Conservation (phyloP, 2,113 vertebrate genomes). For the Crotophaga sulcirostris region DNA sequence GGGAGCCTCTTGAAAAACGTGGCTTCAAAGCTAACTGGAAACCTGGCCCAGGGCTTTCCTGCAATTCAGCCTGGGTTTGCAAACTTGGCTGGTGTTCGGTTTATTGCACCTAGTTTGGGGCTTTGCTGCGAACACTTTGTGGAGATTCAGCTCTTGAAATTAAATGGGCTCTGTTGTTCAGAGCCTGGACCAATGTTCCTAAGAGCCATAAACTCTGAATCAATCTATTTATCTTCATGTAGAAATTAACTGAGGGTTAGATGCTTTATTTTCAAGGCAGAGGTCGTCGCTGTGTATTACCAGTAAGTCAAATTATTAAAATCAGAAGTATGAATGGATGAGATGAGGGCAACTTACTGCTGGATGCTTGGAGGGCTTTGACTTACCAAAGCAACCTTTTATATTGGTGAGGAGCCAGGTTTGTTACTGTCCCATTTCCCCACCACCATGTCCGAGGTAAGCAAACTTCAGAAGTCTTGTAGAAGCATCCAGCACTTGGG, state of each 20-base stretch:
- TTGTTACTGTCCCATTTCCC: neutral
- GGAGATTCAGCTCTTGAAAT: slow-evolving; percentile 38
- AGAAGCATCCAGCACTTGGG: neutral
- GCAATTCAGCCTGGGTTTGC: slow-evolving; percentile 34
- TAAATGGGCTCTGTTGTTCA: slow-evolving; percentile 32
- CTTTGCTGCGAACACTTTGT: slow-evolving; percentile 49
- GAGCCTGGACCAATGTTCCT: neutral
- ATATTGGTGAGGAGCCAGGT: neutral
- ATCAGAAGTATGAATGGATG: neutral
- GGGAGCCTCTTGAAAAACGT: slow-evolving; percentile 35
- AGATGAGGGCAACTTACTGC: neutral
- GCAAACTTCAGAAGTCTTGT: neutral
- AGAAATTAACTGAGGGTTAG: neutral
- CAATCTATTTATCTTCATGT: neutral
- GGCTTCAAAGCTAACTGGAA: slow-evolving; percentile 60
- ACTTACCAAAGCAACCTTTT: neutral
- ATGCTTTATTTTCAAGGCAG: neutral
- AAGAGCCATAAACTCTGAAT: neutral
- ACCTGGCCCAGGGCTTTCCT: slow-evolving; percentile 27
- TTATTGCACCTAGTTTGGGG: slow-evolving; percentile 66
- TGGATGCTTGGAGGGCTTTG: neutral
- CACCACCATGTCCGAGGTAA: neutral
- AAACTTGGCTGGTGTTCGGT: slow-evolving; percentile 28
- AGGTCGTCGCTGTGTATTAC: neutral
- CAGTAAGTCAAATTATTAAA: neutral